Conservation (phyloP, 2,113 vertebrate genomes). For the Todiramphus saurophagus region DNA sequence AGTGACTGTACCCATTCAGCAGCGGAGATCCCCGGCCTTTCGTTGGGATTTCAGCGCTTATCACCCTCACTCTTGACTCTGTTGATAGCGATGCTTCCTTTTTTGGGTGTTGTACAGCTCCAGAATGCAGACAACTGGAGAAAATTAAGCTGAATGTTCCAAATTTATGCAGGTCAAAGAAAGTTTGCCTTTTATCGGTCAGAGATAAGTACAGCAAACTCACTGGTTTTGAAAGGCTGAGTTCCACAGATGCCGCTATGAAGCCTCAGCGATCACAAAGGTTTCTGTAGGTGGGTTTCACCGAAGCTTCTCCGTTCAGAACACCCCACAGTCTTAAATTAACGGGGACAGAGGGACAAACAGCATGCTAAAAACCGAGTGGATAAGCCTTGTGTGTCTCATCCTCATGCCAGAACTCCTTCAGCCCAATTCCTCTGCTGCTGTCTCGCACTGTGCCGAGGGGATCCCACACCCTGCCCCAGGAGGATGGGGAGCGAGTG, state of each 20-base stretch:
- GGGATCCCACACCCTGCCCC: fast-evolving
- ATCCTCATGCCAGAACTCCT: not conserved
- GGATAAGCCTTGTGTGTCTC: not conserved
- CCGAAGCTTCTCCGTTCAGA: not conserved
- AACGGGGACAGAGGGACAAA: not conserved
- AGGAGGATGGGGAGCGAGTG: not conserved
- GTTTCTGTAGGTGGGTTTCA: not conserved
- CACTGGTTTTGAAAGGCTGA: not conserved
- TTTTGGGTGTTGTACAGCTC: not conserved
- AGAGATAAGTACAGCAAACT: conserved; percentile 16
- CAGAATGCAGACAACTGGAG: conserved; percentile 41
- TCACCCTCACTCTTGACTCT: not conserved
- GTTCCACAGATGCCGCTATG: not conserved
- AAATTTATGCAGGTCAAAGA: conserved; percentile 49
- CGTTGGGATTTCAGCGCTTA: not conserved
- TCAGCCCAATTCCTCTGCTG: not conserved
- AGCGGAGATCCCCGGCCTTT: not conserved
- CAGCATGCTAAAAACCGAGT: fast-evolving
- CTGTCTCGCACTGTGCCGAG: not conserved
- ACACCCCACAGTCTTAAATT: not conserved
- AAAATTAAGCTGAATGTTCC: conserved; percentile 31
- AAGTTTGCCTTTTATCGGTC: conserved; percentile 44
- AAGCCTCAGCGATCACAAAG: not conserved
- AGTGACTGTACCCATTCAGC: not conserved
- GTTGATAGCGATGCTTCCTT: not conserved